Conservation (phyloP, 2,888 invertebrate species). For the Nephrocerus scutellatus region DNA sequence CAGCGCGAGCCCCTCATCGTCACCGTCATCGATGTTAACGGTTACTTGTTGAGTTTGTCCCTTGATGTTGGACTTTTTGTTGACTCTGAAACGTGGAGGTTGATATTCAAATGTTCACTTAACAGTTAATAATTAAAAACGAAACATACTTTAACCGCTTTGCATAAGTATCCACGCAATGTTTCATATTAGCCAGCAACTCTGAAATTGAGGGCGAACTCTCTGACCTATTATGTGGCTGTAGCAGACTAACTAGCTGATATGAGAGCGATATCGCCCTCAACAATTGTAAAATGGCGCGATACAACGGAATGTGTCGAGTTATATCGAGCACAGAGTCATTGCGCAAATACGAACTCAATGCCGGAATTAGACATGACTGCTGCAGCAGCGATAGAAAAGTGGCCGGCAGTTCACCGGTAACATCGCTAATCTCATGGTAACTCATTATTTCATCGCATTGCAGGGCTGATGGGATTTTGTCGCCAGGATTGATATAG, state of each 20-base stretch:
- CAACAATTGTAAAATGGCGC: conserved; percentile 73
- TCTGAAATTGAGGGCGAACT: conserved; percentile 62
- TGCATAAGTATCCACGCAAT: conserved; percentile 87
- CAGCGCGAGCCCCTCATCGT: conserved; percentile 81
- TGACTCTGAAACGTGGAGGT: conserved; percentile 50
- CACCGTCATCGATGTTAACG: conserved; percentile 60
- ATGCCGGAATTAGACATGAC: conserved; percentile 79
- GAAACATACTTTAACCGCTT: conserved; percentile 65
- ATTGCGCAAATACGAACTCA: conserved; percentile 85
- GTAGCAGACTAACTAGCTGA: conserved; percentile 57
- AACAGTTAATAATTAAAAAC: neutral
- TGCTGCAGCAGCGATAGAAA: conserved; percentile 71
- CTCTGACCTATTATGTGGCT: conserved; percentile 51
- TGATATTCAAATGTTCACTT: neutral
- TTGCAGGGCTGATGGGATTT: conserved; percentile 46
- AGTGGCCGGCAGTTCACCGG: conserved; percentile 57
- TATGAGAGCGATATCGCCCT: conserved; percentile 64
- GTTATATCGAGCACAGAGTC: conserved; percentile 97
- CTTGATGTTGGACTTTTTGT: conserved; percentile 54
- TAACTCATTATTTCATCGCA: conserved; percentile 42
- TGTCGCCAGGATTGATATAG: conserved; percentile 71
- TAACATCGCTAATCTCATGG: conserved; percentile 45
- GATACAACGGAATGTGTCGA: conserved; percentile 89
- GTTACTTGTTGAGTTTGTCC: conserved; percentile 46
- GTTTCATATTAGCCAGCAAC: conserved; percentile 78